These are phyloP conservation scores for Nasonia vitripennis DNA, from an alignment of 1,140 invertebrate genomes.

Conservation along the genomic window DNA sequence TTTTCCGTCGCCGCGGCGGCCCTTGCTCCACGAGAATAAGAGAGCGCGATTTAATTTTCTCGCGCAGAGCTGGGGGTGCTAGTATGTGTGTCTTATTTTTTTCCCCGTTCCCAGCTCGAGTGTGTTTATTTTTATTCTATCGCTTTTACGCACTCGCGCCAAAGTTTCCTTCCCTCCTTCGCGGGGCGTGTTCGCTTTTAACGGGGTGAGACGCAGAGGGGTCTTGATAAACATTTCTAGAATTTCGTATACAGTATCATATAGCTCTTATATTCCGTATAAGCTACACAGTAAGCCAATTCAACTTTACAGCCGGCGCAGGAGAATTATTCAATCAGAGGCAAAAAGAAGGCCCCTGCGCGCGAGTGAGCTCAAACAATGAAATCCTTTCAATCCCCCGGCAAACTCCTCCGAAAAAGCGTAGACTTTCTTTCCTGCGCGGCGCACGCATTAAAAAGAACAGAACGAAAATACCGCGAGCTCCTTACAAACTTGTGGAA, in stretches of 20 bases:
- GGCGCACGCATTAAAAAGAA: neutral
- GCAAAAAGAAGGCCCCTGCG: neutral
- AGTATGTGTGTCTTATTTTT: neutral
- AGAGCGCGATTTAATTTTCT: slow-evolving; percentile 38
- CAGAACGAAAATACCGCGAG: slow-evolving; percentile 8
- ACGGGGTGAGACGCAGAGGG: too few species aligned
- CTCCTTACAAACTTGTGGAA: slow-evolving; percentile 31
- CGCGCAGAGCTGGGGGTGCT: neutral
- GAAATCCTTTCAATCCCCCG: slow-evolving; percentile 18
- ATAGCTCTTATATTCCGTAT: too few species aligned
- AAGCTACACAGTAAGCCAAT: neutral
- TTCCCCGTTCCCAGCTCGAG: neutral
- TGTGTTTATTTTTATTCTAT: neutral
- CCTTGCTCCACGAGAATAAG: neutral
- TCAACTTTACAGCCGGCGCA: neutral
- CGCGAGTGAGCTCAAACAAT: slow-evolving; percentile 5
- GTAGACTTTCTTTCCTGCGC: neutral
- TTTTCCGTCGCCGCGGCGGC: neutral
- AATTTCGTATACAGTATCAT: too few species aligned
- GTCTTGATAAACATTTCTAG: too few species aligned
- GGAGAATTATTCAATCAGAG: slow-evolving; percentile 14
- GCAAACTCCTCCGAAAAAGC: neutral
- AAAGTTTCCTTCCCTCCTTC: neutral
- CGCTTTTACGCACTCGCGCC: neutral
- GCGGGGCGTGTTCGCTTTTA: too few species aligned